Percentiles rank a stretch among this genome's conserved stretches.
These are phyloP conservation scores for Hoplostethus mediterraneus DNA, from an alignment of 2,797 vertebrate genomes.

Conservation along the genomic window DNA sequence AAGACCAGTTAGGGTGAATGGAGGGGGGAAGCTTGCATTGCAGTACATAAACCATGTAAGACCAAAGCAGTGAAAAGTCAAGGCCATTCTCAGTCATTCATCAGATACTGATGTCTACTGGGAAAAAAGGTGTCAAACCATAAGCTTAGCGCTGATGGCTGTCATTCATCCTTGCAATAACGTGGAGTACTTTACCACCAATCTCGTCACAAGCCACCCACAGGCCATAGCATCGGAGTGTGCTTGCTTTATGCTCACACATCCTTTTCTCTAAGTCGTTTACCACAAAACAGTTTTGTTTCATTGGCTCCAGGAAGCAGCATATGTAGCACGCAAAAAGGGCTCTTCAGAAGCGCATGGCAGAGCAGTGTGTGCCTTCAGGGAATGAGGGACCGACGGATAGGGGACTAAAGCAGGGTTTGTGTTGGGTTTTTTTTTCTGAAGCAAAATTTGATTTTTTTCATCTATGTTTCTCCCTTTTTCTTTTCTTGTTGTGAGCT, in stretches of 20 bases:
- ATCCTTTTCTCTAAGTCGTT: slow-evolving; percentile 60
- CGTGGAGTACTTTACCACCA: slow-evolving; percentile 62
- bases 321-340: slow-evolving; percentile 62
- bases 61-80: slow-evolving; percentile 83
- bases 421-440: slow-evolving; percentile 38
- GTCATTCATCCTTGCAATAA: slow-evolving; percentile 79
- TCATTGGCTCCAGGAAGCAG: slow-evolving; percentile 75
- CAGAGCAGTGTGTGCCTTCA: slow-evolving; percentile 60
- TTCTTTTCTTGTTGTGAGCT: slow-evolving; percentile 63
- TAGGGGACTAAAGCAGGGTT: slow-evolving; percentile 41
- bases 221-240: slow-evolving; percentile 49
- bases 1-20: slow-evolving; percentile 80
- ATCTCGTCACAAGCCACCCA: slow-evolving; percentile 63
- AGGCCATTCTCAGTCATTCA: slow-evolving; percentile 84
- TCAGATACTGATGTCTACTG: slow-evolving; percentile 84
- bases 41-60: slow-evolving; percentile 76
- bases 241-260: slow-evolving; percentile 58
- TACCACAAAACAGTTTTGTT: slow-evolving; percentile 63
- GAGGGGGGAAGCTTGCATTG: slow-evolving; percentile 76
- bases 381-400: slow-evolving; percentile 55
- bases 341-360: slow-evolving; percentile 64
- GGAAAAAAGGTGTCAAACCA: slow-evolving; percentile 78
- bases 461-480: slow-evolving; percentile 39
- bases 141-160: slow-evolving; percentile 72
- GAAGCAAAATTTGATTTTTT: slow-evolving; percentile 24